Conservation (phyloP, 2,888 invertebrate genomes). For the Eristalis pertinax region DNA sequence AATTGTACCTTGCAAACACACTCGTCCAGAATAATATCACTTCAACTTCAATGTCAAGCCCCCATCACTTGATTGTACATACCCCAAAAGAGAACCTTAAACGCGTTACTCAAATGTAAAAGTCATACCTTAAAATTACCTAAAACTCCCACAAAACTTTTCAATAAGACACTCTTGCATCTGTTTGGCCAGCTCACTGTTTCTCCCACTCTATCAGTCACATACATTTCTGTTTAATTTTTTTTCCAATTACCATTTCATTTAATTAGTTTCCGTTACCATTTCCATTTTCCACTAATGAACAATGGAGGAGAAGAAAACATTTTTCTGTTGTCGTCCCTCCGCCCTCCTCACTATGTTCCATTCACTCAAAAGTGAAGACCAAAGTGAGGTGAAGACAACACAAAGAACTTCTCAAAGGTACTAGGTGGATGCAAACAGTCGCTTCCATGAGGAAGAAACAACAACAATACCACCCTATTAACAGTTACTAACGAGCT, state of each 20-base stretch:
- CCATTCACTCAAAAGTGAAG: conserved; percentile 26
- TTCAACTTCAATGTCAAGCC: neutral
- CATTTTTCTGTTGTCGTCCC: conserved; percentile 8
- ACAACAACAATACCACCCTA: conserved; percentile 68
- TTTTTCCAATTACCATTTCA: conserved; percentile 64
- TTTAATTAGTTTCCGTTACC: conserved; percentile 72
- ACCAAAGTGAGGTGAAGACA: conserved; percentile 10
- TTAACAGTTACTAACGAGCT: conserved; percentile 72
- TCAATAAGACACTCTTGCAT: conserved; percentile 25
- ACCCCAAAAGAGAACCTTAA: neutral
- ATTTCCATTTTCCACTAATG: conserved; percentile 72
- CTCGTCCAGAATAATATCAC: neutral
- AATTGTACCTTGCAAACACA: too few species aligned
- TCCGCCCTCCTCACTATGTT: neutral
- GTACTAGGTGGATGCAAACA: conserved; percentile 16
- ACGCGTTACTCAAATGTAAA: conserved; percentile 5
- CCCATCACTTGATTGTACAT: neutral
- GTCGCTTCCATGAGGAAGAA: conserved; percentile 8
- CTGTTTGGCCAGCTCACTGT: neutral
- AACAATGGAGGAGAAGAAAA: conserved; percentile 58
- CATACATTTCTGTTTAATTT: neutral
- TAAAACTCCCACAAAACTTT: conserved; percentile 39
- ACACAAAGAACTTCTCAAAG: conserved; percentile 15
- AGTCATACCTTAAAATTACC: conserved; percentile 12
- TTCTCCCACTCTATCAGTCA: conserved; percentile 9